phyloP scores from a whole-genome alignment of 2,797 vertebrate species.

The Poeciliopsis presidionis region DNA sequence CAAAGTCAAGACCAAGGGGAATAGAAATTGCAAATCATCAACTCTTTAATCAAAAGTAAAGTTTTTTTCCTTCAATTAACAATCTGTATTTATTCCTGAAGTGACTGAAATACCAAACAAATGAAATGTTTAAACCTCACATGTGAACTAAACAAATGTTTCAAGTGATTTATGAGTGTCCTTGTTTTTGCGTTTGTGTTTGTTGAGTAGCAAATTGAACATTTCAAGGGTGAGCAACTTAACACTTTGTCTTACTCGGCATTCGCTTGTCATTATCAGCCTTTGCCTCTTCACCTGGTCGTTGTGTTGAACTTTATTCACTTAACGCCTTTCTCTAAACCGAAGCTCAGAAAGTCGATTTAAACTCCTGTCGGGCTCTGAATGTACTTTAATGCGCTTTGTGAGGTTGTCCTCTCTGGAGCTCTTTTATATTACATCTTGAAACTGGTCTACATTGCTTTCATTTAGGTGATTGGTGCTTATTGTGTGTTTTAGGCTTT shows the following conservation, averaged over 20 bases:
- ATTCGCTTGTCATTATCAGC: background rate
- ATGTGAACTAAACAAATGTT: background rate
- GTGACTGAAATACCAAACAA: background rate
- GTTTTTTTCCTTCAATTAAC: background rate
- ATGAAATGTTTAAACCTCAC: background rate
- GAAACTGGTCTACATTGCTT: background rate
- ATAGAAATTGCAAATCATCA: background rate
- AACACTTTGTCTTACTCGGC: background rate
- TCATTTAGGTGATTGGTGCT: background rate
- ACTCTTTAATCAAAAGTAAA: background rate
- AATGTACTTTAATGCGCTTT: background rate
- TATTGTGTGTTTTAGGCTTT: background rate
- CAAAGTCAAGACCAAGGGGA: background rate
- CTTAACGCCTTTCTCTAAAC: background rate
- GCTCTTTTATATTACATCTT: background rate
- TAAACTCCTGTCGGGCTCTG: background rate
- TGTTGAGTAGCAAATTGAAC: background rate
- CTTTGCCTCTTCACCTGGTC: background rate
- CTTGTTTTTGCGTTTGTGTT: background rate
- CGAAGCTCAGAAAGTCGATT: background rate
- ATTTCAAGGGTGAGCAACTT: background rate
- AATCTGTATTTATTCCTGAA: background rate
- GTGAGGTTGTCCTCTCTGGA: background rate
- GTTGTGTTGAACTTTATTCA: background rate
- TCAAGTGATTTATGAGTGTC: background rate